Base-by-base conservation (phyloP, 1,140 invertebrate genomes). In the Psilanteris sp. region DNA sequence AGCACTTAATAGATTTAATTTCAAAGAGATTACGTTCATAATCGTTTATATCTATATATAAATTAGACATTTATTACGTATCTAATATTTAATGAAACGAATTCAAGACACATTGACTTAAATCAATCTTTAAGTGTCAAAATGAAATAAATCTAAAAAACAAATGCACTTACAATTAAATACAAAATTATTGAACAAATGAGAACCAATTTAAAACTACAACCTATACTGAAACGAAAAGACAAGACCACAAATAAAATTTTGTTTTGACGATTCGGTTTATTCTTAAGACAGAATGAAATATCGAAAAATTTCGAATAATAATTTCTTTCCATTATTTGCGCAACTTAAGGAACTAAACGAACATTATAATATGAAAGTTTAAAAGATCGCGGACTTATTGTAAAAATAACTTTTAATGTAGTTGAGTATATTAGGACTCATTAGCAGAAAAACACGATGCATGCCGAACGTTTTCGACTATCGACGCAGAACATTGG, bases 401-500 rank as follows among this genome's bases (percentile, higher is more conserved):
- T 34, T 24, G 37, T 59, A 57, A 50, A 74, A 64, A 52, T 55
- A 44, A 29, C 44, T 70, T 52, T 41, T 20, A 64, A 62, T 52
- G 9, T 59, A 64, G 26, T 59, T 54, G 59, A 77, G 57, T 31
- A 39, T 43, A 59, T 68, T 8, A 48, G n/a, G 27, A 48, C 27
- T 66, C 34, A 24, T 75, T 61, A 41, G 43, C 48, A 48, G 13
- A 18, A 62, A 70, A 66, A 54, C 44, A 54, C 70, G 27, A 73
- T 54, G 11, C 36, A 54, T 26, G 11, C 26, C 26, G 22, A 31
- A 32, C 29, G 14, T 24, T 41, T 43, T 26, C 39, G 64, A 80
- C 79, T 75, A 83, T 85, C 57, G 82, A 86, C 82, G 79, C 80
- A 83, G 32, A 80, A 78, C 73, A 78, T 72, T 79, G 55, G 61